Conservation (phyloP, 2,888 invertebrate species). For the Plagodis dolabraria region DNA sequence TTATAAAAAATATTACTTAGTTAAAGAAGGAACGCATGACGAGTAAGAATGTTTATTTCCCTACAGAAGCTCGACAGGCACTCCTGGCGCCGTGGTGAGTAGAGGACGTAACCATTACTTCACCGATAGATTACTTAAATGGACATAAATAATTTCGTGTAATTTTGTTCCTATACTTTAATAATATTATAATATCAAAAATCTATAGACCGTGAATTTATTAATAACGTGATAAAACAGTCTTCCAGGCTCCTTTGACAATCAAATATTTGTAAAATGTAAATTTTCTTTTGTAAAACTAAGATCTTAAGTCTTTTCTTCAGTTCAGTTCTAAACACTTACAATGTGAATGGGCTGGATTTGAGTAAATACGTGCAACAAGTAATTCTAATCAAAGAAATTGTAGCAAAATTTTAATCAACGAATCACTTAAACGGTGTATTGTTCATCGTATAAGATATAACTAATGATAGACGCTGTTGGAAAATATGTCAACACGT, state of each 20-base stretch:
- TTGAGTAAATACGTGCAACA: slow-evolving; percentile 22
- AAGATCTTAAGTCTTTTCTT: slow-evolving; percentile 51
- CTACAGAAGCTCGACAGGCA: slow-evolving; percentile 10
- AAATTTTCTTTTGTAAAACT: slow-evolving; percentile 60
- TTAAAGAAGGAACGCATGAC: not conserved
- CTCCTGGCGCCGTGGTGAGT: not conserved
- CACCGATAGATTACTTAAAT: slow-evolving; percentile 17
- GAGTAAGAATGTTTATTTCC: slow-evolving; percentile 15
- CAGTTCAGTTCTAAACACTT: slow-evolving; percentile 48
- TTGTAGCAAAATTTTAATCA: slow-evolving; percentile 61
- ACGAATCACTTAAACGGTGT: no score
- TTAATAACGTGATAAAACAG: slow-evolving; percentile 79
- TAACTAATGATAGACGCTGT: no score
- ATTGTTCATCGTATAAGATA: no score
- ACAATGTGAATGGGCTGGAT: slow-evolving; percentile 26
- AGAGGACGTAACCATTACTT: not conserved
- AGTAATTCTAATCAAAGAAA: slow-evolving; percentile 50
- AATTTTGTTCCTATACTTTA: slow-evolving; percentile 69
- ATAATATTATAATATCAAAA: slow-evolving; percentile 79
- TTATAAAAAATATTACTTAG: no score
- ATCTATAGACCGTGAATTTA: slow-evolving; percentile 78
- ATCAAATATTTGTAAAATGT: slow-evolving; percentile 83
- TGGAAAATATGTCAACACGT: no score
- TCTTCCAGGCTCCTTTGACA: slow-evolving; percentile 78
- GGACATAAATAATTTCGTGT: slow-evolving; percentile 55